Base-by-base conservation (phyloP, 2,797 vertebrate genomes). In the Vultur gryphus region DNA sequence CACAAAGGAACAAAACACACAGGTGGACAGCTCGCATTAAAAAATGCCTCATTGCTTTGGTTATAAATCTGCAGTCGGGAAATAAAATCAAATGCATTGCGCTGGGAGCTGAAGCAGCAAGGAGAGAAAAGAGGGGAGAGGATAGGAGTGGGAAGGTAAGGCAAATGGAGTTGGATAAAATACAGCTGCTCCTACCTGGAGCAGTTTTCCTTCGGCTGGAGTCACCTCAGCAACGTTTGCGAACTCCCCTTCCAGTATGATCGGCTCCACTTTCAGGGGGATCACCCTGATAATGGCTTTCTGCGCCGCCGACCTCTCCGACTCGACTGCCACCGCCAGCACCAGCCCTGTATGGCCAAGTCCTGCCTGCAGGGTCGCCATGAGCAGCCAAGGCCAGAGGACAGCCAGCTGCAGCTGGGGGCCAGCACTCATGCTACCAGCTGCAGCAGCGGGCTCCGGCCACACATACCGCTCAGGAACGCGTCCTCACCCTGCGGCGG, bases 351-450 rank as follows among this genome's bases (percentile, higher is more conserved):
- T 98, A 82, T 97, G 98, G 98, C 98, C 98, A 88, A 99, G 98
- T 96, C 98, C 99, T 97, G 99, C 98, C 98, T 99, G 99, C 97
- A 99, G 98, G 98, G 98, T 98, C 97, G 99, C 99, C 99, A 99
- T 98, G 97, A 99, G 98, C 98, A 99, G 99, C 99, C 98, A 99
- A 96, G 98, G 98, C 99, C 98, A 99, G 98, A 98, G 98, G 99
- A 99, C 98, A 99, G 98, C 99, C 99, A 98, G 98, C 98, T 98
- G 99, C 98, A 98, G 98, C 98, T 94, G 99, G 98, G 98, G 98
- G 98, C 99, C 98, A 97, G 98, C 99, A 99, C 99, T 99, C 99
- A 99, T 99, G 98, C 99, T 98, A 98, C 98, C 98, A 98, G 97
- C 94, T 98, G 99, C 97, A 98, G 99, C 99, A 95, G 98, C 97